phyloP scores from a whole-genome alignment of 1,140 invertebrate species.

The Platyura marginata region DNA sequence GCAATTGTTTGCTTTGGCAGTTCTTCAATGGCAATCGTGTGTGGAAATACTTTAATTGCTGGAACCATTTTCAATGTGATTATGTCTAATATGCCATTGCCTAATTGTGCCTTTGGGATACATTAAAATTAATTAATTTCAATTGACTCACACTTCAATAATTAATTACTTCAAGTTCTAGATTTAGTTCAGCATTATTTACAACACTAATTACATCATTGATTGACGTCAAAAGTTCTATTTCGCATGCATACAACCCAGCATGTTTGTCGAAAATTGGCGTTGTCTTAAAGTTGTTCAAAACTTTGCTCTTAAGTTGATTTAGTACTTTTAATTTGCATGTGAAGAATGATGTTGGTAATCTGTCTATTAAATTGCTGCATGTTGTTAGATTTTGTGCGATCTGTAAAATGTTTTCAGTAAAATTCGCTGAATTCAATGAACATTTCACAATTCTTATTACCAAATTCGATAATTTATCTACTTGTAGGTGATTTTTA shows the following conservation, averaged over 20 bases:
- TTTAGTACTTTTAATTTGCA: conserved; percentile 16
- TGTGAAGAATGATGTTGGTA: conserved; percentile 12
- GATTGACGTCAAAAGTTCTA: conserved; percentile 12
- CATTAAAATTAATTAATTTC: background rate
- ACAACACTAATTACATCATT: conserved; percentile 14
- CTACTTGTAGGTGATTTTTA: conserved; percentile 21
- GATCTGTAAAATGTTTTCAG: conserved; percentile 8
- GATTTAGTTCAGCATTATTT: conserved; percentile 14
- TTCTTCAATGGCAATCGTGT: conserved; percentile 10
- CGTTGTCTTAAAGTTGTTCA: conserved; percentile 16
- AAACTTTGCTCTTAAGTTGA: conserved; percentile 9
- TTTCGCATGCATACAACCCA: conserved; percentile 15
- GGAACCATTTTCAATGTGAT: conserved; percentile 20
- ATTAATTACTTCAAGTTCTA: conserved; percentile 16
- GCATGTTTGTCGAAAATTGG: conserved; percentile 12
- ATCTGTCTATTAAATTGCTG: conserved; percentile 9
- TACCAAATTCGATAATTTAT: conserved; percentile 21
- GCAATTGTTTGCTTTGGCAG: conserved; percentile 17
- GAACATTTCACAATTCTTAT: conserved; percentile 4
- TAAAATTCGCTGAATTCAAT: background rate
- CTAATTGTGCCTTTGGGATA: conserved; percentile 12
- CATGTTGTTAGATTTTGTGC: conserved; percentile 17
- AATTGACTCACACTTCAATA: background rate
- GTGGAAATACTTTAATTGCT: conserved; percentile 15
- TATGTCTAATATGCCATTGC: conserved; percentile 16